Percentiles rank a stretch among this genome's conserved stretches.
These are phyloP conservation scores for Galeopterus variegatus DNA, from an alignment of 2,113 vertebrate genomes.

Conservation along the genomic window DNA sequence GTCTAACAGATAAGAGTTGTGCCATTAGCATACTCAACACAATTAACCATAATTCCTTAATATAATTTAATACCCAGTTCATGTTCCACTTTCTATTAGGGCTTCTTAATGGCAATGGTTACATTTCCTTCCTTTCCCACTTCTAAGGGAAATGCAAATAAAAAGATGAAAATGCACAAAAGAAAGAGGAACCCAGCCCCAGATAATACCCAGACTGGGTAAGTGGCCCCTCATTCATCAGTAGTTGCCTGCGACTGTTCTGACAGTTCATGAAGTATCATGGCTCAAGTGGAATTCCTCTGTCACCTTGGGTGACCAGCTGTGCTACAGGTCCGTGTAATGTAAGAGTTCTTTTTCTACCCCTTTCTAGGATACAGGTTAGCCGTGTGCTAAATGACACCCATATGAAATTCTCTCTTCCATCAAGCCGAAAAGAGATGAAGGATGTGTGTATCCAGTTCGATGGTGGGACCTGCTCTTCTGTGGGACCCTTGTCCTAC, in stretches of 20 bases:
- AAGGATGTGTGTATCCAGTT: slow-evolving; percentile 90
- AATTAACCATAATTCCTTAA: neutral
- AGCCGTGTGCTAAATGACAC: slow-evolving; percentile 88
- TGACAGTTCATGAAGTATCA: too few species aligned
- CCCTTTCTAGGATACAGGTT: slow-evolving; percentile 87
- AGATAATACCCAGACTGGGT: neutral
- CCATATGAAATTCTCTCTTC: slow-evolving; percentile 91
- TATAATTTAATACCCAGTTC: too few species aligned
- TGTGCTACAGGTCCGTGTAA: neutral
- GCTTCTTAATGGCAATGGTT: neutral
- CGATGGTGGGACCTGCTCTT: slow-evolving; percentile 85
- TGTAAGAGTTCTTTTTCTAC: slow-evolving; percentile 34
- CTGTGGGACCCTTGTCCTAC: slow-evolving; percentile 87
- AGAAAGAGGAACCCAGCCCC: slow-evolving; percentile 15
- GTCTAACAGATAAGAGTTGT: neutral
- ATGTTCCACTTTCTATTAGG: neutral
- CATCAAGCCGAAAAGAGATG: slow-evolving; percentile 90
- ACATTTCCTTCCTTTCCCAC: neutral
- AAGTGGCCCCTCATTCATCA: neutral
- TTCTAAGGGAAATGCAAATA: slow-evolving; percentile 37
- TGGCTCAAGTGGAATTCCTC: neutral
- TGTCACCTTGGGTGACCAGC: neutral
- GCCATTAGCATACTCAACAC: neutral
- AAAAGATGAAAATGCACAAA: neutral
- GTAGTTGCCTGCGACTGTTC: neutral